phyloP scores from a whole-genome alignment of 2,888 invertebrate genomes.

The Xestia c-nigrum region DNA sequence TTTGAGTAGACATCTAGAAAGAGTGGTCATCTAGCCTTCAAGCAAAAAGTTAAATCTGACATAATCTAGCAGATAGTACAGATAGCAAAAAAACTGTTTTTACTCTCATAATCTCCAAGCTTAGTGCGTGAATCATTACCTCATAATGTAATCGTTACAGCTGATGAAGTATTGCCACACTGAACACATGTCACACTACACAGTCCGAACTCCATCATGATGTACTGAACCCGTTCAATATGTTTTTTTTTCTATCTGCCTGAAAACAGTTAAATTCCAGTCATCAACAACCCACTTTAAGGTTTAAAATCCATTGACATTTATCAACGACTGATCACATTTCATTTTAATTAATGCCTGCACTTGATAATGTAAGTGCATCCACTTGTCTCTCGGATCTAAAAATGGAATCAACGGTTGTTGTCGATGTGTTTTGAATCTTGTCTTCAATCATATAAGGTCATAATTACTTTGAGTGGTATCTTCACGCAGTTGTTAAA shows the following conservation, averaged over 20 bases:
- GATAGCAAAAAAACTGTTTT: neutral
- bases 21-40: neutral
- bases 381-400: constrained; percentile 73
- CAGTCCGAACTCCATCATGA: constrained; percentile 48
- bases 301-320: constrained; percentile 34
- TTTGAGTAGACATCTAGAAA: neutral
- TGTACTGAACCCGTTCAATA: constrained; percentile 51
- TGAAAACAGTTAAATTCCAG: constrained; percentile 38
- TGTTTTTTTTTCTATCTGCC: constrained; percentile 57
- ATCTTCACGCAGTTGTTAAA: constrained; percentile 46
- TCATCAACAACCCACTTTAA: neutral
- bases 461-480: constrained; percentile 48
- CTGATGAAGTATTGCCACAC: constrained; percentile 41
- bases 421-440: constrained; percentile 40
- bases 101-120: neutral
- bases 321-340: constrained; percentile 61
- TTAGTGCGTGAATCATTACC: constrained; percentile 4
- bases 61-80: neutral
- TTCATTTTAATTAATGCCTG: constrained; percentile 75
- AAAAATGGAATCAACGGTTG: constrained; percentile 54
- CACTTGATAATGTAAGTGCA: constrained; percentile 69
- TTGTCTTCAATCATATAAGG: constrained; percentile 44
- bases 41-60: neutral
- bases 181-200: constrained; percentile 61
- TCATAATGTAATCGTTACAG: constrained; percentile 33